These are phyloP conservation scores for Zenarchopterus dispar DNA, from an alignment of 2,797 vertebrate species.

Conservation along the genomic window DNA sequence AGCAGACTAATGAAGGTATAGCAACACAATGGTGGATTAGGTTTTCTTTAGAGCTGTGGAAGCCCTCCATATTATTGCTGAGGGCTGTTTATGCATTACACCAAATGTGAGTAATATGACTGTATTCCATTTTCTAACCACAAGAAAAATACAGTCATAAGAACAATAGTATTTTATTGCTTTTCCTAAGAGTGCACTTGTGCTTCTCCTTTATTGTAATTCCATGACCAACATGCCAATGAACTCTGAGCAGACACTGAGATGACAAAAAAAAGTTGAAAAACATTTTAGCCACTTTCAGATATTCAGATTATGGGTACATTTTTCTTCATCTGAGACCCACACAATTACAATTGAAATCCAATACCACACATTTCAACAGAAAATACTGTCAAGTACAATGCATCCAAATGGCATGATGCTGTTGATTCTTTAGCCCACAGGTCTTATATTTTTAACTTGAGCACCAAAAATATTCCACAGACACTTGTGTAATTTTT, in stretches of 20 bases:
- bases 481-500: conserved; percentile 30
- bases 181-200: conserved; percentile 59
- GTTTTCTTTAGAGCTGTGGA: not conserved
- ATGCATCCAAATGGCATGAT: conserved; percentile 2
- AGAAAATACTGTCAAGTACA: conserved; percentile 3
- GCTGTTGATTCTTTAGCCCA: conserved; percentile 5
- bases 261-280: conserved; percentile 45
- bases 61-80: conserved; percentile 41
- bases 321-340: conserved; percentile 22
- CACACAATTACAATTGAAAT: conserved; percentile 16
- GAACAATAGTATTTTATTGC: conserved; percentile 71
- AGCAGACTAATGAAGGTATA: conserved; percentile 28
- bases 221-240: conserved; percentile 66
- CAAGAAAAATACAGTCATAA: conserved; percentile 67
- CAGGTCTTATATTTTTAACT: conserved; percentile 27
- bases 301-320: conserved; percentile 27
- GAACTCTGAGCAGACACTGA: conserved; percentile 55
- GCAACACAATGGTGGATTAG: conserved; percentile 8
- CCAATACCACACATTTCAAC: conserved; percentile 16
- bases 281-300: conserved; percentile 29
- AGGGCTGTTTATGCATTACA: conserved; percentile 41
- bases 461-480: conserved; percentile 21
- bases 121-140: conserved; percentile 38
- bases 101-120: too few relatives aligned
- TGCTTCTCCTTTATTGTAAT: conserved; percentile 68